phyloP scores from a whole-genome alignment of 2,888 invertebrate species.

The Chrysina gloriosa region DNA sequence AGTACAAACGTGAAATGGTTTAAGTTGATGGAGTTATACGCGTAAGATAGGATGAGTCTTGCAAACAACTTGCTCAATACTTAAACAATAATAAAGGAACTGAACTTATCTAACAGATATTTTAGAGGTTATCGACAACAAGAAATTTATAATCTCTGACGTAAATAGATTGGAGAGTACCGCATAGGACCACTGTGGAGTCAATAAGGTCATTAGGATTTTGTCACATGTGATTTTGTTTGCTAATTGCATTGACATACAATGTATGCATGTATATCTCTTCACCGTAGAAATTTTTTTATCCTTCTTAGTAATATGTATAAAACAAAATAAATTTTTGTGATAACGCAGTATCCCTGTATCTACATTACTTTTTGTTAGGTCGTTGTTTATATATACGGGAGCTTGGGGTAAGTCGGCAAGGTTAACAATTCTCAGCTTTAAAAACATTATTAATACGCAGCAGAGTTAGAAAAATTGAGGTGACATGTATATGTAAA shows the following conservation, averaged over 20 bases:
- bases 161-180: constrained; percentile 28
- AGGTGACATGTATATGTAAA: too few species aligned
- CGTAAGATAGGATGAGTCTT: constrained; percentile 27
- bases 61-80: constrained; percentile 40
- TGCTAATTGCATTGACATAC: constrained; percentile 13
- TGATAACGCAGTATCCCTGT: too few species aligned
- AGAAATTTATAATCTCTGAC: constrained; percentile 38
- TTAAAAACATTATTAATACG: too few species aligned
- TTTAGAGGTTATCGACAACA: constrained; percentile 44
- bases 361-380: too few species aligned
- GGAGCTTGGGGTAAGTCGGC: too few species aligned
- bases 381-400: too few species aligned
- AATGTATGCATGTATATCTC: background rate
- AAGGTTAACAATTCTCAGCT: too few species aligned
- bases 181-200: constrained; percentile 23
- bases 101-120: constrained; percentile 31
- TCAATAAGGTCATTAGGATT: constrained; percentile 33
- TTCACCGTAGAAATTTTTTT: constrained; percentile 14
- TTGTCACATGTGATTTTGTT: constrained; percentile 21
- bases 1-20: constrained; percentile 9
- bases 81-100: constrained; percentile 44
- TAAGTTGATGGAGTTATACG: constrained; percentile 25
- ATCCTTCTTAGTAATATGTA: too few species aligned
- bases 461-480: too few species aligned
- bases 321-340: too few species aligned